Evolutionary conservation across 2,113 vertebrate genomes (phyloP).

Genomic region (Chloroceryle aenea): DNA sequence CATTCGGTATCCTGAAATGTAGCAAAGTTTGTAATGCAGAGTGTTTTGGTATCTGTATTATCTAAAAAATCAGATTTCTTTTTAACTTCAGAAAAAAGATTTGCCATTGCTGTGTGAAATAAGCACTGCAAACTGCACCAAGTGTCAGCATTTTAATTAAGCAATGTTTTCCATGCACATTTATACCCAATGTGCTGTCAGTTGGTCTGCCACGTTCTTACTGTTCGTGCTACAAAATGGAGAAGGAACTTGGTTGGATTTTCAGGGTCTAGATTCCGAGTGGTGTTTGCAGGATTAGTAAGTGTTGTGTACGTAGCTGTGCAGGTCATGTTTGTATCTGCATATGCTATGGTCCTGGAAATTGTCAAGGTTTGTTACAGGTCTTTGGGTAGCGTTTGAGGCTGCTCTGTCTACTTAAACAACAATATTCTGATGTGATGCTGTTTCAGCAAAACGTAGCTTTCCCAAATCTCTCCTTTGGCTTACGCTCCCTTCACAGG

Average conservation of each 20-base stretch:
- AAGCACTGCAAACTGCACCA: not conserved
- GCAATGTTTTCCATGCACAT: not conserved
- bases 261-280: not conserved
- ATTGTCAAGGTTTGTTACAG: not conserved
- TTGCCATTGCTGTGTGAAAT: not conserved
- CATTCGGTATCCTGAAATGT: not conserved
- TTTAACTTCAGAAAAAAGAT: not conserved
- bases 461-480: not conserved
- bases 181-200: not conserved
- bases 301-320: not conserved
- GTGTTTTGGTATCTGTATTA: not conserved
- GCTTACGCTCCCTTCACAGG: not conserved
- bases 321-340: not conserved
- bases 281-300: not conserved
- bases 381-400: not conserved
- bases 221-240: not conserved
- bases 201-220: rapidly evolving
- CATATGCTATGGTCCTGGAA: not conserved
- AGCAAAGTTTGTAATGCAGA: not conserved
- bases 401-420: not conserved
- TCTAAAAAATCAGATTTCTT: not conserved
- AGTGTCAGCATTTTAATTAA: not conserved
- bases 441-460: not conserved
- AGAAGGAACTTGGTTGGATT: not conserved
- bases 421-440: not conserved